Base-by-base conservation (phyloP, 1,140 invertebrate genomes). In the Sycophila sp. region DNA sequence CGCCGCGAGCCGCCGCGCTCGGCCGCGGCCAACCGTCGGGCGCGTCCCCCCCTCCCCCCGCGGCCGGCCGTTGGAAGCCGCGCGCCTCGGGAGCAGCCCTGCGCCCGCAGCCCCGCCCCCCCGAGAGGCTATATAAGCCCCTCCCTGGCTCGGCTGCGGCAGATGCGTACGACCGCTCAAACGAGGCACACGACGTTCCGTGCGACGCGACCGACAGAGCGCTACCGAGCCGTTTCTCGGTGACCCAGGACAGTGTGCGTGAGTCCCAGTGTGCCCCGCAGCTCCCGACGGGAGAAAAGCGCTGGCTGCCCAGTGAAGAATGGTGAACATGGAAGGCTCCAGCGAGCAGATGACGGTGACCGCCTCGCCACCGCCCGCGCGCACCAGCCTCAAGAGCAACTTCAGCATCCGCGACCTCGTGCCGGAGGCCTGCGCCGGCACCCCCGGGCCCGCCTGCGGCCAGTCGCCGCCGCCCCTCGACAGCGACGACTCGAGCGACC, bases 401-500 rank as follows among this genome's bases (percentile, higher is more conserved):
- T 94, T 94, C 80, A 92, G 90, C 68, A 94, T 94, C 55, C 91
- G 91, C 66, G 88, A 90, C 30, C 89, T 94, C 28, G 75, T 94
- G 13, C 91, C 91, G 0, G 91, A 93, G 77, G 91, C 90, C 0
- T 88, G 86, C 10, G 76, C 88, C 4, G 87, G 87, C 1, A 85
- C 84, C 0, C 79, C 86, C 0, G 80, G 81, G 4, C 78, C 85
- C 2, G 53, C 86, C 76, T 45, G 26, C 10, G 6, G 30, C 13
- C 40, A 30, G 4, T 65, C 13, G 75, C 88, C 15, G 86, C 87
- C 1, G 83, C 84, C 0, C 78, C n/a, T n/a, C n/a, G 86, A 7
- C 80, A 85, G 15, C 24, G 85, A 84, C 30, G 87, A 87, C 45
- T 92, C 93, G 49, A 91, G 92, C 36, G 93, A 94, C 77, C 87